Percentiles rank a stretch among this genome's conserved stretches.
These are phyloP conservation scores for Parazoanthus darwini DNA, from an alignment of 92 coral and sea anemone species.

Conservation along the genomic window DNA sequence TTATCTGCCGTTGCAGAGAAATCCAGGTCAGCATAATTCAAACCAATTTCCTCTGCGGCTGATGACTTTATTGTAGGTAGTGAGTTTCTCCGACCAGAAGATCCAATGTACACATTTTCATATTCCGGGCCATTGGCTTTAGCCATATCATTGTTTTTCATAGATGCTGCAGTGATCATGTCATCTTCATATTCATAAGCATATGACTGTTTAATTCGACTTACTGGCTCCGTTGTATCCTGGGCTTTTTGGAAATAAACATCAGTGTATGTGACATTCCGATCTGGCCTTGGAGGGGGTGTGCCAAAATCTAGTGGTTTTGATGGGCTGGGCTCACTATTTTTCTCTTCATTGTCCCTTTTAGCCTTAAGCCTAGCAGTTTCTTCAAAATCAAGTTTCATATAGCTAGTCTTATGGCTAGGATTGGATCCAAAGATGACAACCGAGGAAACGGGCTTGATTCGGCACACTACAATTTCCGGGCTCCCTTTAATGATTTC, in stretches of 20 bases:
- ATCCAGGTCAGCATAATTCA: slow-evolving; percentile 36
- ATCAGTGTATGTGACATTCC: background rate
- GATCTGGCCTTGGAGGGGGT: background rate
- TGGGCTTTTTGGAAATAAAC: background rate
- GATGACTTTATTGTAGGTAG: slow-evolving; percentile 20
- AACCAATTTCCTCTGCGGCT: background rate
- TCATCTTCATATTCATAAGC: slow-evolving; percentile 43
- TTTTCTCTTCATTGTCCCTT: background rate
- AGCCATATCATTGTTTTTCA: background rate
- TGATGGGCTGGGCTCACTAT: background rate
- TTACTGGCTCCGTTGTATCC: background rate
- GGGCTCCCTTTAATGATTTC: slow-evolving; percentile 91
- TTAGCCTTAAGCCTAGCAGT: slow-evolving; percentile 40
- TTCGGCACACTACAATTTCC: slow-evolving; percentile 81
- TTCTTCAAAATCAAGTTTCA: slow-evolving; percentile 45
- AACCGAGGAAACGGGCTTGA: slow-evolving; percentile 63
- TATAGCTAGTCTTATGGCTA: slow-evolving; percentile 35
- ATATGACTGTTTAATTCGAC: slow-evolving; percentile 36
- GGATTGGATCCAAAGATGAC: slow-evolving; percentile 33
- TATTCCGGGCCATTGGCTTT: slow-evolving; percentile 16
- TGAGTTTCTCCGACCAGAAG: slow-evolving; percentile 13
- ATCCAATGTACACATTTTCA: slow-evolving; percentile 32
- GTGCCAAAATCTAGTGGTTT: background rate
- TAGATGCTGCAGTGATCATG: slow-evolving; percentile 29
- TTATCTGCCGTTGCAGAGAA: slow-evolving; percentile 2